Evolutionary conservation across 2,113 vertebrate genomes (phyloP).

Genomic region (Sigmodon hispidus): DNA sequence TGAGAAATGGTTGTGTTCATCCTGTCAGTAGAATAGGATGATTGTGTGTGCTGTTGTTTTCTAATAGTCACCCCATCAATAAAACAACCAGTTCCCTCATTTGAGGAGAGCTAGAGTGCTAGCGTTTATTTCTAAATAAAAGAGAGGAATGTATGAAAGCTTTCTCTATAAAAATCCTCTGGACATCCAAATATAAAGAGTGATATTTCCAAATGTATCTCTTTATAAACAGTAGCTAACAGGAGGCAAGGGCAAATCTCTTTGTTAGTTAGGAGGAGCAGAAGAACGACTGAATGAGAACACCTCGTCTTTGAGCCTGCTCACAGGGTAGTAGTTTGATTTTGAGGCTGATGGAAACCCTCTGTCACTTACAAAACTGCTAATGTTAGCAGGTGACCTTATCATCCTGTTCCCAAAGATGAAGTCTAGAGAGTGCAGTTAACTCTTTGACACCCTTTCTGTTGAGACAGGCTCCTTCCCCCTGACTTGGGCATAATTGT

Average conservation of each 20-base stretch:
- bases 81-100: slow-evolving; percentile 82
- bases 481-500: neutral
- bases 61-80: slow-evolving; percentile 83
- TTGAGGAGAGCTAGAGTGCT: slow-evolving; percentile 64
- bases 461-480: neutral
- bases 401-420: neutral
- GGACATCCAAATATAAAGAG: slow-evolving; percentile 41
- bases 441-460: neutral
- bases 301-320: rapidly evolving
- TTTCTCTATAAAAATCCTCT: slow-evolving; percentile 54
- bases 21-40: slow-evolving; percentile 80
- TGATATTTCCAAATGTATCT: slow-evolving; percentile 61
- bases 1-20: slow-evolving; percentile 77
- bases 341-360: neutral
- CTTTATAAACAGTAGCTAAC: slow-evolving; percentile 44
- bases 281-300: slow-evolving; percentile 8
- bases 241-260: slow-evolving; percentile 23
- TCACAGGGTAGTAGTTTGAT: neutral
- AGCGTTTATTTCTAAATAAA: slow-evolving; percentile 68
- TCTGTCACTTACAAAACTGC: neutral
- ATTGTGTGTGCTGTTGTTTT: slow-evolving; percentile 80
- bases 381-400: neutral
- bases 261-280: slow-evolving; percentile 36
- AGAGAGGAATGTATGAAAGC: slow-evolving; percentile 34
- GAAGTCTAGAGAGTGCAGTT: neutral